These are phyloP conservation scores for Agrilus cyanescens DNA, from an alignment of 2,888 invertebrate species.

Conservation along the genomic window DNA sequence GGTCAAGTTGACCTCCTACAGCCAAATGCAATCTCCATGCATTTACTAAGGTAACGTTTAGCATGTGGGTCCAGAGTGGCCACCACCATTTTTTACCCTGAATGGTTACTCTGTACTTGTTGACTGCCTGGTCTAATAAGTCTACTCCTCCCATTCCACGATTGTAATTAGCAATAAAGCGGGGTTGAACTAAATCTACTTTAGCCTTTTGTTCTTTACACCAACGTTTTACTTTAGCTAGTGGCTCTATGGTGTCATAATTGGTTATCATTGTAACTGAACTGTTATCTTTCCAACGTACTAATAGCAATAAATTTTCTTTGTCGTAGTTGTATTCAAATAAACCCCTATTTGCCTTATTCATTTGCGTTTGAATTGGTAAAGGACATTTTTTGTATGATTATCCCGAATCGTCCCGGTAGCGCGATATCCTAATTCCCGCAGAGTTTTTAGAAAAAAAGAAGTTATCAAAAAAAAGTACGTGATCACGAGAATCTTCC, in stretches of 20 bases:
- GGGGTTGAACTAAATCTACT: background rate
- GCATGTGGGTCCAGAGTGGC: slow-evolving; percentile 7
- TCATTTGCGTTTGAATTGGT: too few relatives aligned
- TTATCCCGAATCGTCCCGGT: slow-evolving; percentile 10
- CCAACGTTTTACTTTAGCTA: slow-evolving; percentile 2
- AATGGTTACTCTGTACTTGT: slow-evolving; percentile 16
- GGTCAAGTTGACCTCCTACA: background rate
- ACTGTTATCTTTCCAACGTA: slow-evolving; percentile 10
- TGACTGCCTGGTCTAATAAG: slow-evolving; percentile 17
- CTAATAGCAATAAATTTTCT: slow-evolving; percentile 1
- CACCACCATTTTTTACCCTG: slow-evolving; percentile 20
- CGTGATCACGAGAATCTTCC: slow-evolving; percentile 7
- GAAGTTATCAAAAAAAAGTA: slow-evolving; percentile 14
- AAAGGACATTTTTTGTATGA: background rate
- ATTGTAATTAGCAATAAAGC: background rate
- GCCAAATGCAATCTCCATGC: slow-evolving; percentile 6
- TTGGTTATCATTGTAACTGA: slow-evolving; percentile 8
- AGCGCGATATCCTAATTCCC: slow-evolving; percentile 4
- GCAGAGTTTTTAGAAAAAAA: slow-evolving; percentile 10
- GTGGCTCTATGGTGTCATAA: background rate
- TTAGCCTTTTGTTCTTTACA: background rate
- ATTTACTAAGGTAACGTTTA: slow-evolving; percentile 6
- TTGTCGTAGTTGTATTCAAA: background rate
- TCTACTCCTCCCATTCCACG: slow-evolving; percentile 3
- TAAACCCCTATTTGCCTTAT: background rate